A percentile compares a stretch with the other conserved stretches of the same genome.
phyloP scores from a whole-genome alignment of 2,797 vertebrate species.

The Salmo trutta region DNA sequence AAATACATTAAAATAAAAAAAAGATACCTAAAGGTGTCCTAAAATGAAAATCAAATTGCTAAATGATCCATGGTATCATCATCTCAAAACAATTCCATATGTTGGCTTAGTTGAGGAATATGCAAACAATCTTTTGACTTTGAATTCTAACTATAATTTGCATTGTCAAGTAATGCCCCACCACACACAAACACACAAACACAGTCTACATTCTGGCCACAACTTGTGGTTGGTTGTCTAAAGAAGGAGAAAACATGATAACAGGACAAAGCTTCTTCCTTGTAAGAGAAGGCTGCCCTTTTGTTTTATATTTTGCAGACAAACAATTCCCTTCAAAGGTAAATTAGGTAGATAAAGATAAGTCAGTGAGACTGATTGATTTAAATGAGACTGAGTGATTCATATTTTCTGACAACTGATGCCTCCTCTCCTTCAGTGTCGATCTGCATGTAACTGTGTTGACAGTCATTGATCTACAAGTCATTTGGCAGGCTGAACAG shows the following conservation, averaged over 20 bases:
- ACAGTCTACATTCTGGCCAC: conserved; percentile 22
- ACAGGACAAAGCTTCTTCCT: background rate
- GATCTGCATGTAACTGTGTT: no score
- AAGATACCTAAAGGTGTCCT: no score
- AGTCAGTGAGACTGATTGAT: background rate
- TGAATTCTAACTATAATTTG: conserved; percentile 35
- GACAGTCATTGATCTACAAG: no score
- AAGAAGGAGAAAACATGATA: no score
- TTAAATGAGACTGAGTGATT: no score
- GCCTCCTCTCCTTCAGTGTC: no score
- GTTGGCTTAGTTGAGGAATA: conserved; percentile 25
- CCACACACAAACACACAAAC: conserved; percentile 8
- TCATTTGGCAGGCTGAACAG: no score
- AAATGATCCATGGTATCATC: no score
- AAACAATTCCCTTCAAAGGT: background rate
- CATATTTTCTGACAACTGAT: no score
- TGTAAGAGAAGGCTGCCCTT: background rate
- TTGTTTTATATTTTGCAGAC: background rate
- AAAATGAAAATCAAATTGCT: no score
- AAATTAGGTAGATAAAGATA: background rate
- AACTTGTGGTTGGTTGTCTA: background rate
- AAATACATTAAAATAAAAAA: no score
- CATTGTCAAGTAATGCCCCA: conserved; percentile 26
- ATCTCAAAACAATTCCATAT: no score
- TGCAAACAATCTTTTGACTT: conserved; percentile 51